Evolutionary conservation across 2,888 invertebrate genomes (phyloP), one percentile per base, ranked within the genome.

Genomic region (Tetranychus piercei): DNA sequence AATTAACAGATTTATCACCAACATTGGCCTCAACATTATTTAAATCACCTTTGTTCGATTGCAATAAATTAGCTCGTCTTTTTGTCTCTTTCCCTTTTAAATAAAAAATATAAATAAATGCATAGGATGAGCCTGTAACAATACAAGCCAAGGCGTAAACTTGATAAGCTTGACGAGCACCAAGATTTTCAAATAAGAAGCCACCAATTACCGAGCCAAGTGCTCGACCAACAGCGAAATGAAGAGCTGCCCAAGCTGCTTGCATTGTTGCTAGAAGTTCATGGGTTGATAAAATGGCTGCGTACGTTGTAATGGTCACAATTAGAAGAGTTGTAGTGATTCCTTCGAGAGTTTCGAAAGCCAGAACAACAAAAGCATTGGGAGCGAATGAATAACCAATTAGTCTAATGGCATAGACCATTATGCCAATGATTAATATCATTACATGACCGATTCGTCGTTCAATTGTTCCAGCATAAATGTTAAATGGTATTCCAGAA

Each of bases 351-450:
- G 73, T 22, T 43, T 75, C 75, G 34, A 75, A 73, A 2, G 22
- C 45, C 9, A 73, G 64, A 9, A 73, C 74, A 5, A 67, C 45
- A 15, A 23, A 64, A 6, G 74, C 45, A 55, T n/a, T 64, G 11
- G 64, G 20, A 5, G 71, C 65, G 64, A 23, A 74, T 4, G 74
- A 74, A 72, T 74, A 74, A 5, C 88, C 90, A 44, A 89, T 80
- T 74, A 90, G 84, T 78, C 90, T 84, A 72, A 90, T 86, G 70
- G 88, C 87, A 80, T 90, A 90, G 81, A 89, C 89, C 43, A 89
- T 83, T 80, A 90, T 89, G 73, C 89, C 90, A 73, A 90, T 87
- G 80, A 89, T 88, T 34, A 90, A 84, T 44, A 90, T 88, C 80
- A 89, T 89, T 45, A 89, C 89, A 79, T 90, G 89, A 1, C 90